A percentile compares a stretch with the other conserved stretches of the same genome.
Evolutionary conservation across 2,797 vertebrate species (phyloP).

Genomic region (Taeniopygia guttata): DNA sequence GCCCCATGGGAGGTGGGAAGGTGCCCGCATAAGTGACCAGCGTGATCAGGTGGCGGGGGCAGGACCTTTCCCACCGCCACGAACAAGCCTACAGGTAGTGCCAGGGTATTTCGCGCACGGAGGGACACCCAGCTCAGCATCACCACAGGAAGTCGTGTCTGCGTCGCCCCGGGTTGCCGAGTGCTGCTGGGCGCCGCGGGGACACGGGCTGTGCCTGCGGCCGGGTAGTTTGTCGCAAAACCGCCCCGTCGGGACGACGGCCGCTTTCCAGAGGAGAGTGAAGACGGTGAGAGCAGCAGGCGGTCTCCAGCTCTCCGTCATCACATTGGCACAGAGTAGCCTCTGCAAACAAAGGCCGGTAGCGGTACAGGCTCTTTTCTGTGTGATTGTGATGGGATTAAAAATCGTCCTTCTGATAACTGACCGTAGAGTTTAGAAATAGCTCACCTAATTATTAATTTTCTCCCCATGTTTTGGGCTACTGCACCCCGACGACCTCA

Average conservation of each 20-base stretch:
- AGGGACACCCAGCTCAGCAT: not conserved
- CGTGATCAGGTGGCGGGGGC: rapidly evolving
- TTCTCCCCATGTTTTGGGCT: not conserved
- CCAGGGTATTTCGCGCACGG: not conserved
- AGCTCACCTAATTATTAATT: not conserved
- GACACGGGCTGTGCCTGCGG: not conserved
- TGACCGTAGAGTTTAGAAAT: not conserved
- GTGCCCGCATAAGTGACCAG: not conserved
- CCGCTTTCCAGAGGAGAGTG: not conserved
- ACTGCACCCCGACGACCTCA: rapidly evolving
- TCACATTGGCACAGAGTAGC: not conserved
- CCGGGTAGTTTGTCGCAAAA: not conserved
- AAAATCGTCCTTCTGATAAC: not conserved
- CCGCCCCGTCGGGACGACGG: not conserved
- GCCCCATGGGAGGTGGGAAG: not conserved
- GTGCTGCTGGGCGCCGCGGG: not conserved
- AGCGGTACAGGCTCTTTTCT: not conserved
- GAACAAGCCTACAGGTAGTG: not conserved
- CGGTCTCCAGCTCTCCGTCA: not conserved
- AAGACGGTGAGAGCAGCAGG: not conserved
- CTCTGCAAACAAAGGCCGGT: not conserved
- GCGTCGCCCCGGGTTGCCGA: not conserved
- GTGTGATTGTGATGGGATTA: not conserved
- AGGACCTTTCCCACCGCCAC: not conserved
- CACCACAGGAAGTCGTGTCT: not conserved